These are phyloP conservation scores for Morus bassanus DNA, from an alignment of 2,797 vertebrate genomes.

Conservation along the genomic window DNA sequence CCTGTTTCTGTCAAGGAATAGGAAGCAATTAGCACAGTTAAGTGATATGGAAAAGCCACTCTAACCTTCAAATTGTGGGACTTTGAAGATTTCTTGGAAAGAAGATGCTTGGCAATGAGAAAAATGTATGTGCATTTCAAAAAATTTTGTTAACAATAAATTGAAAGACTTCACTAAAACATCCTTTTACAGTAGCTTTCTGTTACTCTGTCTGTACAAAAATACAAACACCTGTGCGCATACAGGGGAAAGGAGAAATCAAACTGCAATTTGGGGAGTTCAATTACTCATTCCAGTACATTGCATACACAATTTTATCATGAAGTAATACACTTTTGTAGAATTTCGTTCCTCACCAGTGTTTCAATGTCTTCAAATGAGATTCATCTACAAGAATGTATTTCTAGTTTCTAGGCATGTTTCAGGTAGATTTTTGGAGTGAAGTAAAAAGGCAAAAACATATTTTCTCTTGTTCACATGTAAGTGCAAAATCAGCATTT, in stretches of 20 bases:
- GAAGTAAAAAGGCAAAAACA: neutral
- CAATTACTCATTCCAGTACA: neutral
- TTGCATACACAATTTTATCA: neutral
- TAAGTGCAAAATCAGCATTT: slow-evolving; percentile 38
- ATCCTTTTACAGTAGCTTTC: neutral
- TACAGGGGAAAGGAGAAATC: neutral
- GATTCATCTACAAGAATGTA: neutral
- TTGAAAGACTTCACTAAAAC: neutral
- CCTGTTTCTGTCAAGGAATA: neutral
- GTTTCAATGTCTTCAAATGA: slow-evolving; percentile 16
- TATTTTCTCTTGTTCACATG: neutral
- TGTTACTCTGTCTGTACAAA: neutral
- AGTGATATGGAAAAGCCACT: neutral
- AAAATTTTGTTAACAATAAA: neutral
- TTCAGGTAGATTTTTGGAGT: neutral
- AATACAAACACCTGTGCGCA: neutral
- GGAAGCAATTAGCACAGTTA: neutral
- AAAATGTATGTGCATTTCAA: neutral
- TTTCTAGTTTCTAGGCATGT: neutral
- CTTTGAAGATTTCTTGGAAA: neutral
- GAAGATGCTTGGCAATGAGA: neutral
- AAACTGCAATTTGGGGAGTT: neutral
- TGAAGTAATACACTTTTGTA: neutral
- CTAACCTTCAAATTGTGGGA: neutral
- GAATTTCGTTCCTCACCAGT: slow-evolving; percentile 1